Conservation (phyloP, 2,888 invertebrate species). For the Leucoma salicis region DNA sequence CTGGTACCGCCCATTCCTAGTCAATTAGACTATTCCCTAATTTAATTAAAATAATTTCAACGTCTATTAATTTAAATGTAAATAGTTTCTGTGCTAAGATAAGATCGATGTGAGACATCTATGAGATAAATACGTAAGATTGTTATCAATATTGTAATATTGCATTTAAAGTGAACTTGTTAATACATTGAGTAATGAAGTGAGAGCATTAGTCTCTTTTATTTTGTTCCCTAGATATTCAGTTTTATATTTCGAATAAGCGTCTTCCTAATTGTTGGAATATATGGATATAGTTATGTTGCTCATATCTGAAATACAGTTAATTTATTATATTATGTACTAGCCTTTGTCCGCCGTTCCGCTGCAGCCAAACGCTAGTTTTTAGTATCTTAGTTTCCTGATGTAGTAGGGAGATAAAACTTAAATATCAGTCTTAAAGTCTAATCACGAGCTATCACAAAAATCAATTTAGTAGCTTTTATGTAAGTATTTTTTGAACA, state of each 20-base stretch:
- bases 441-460: too few relatives aligned
- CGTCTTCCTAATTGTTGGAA: slow-evolving; percentile 60
- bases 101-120: slow-evolving; percentile 73
- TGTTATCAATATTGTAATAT: slow-evolving; percentile 72
- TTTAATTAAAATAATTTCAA: slow-evolving; percentile 61
- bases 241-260: slow-evolving; percentile 66
- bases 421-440: too few relatives aligned
- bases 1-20: slow-evolving; percentile 66
- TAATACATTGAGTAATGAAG: slow-evolving; percentile 61
- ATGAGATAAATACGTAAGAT: slow-evolving; percentile 74
- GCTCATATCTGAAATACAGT: too few relatives aligned
- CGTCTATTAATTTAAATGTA: slow-evolving; percentile 63
- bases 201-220: slow-evolving; percentile 46
- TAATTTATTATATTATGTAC: too few relatives aligned
- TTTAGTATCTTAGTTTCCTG: too few relatives aligned
- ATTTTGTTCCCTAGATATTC: slow-evolving; percentile 63
- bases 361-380: too few relatives aligned
- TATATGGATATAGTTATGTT: slow-evolving; percentile 34
- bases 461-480: too few relatives aligned
- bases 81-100: slow-evolving; percentile 57
- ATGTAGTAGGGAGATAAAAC: too few relatives aligned
- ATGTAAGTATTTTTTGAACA: too few relatives aligned
- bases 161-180: slow-evolving; percentile 65
- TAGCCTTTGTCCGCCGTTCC: too few relatives aligned
- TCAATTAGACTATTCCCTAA: slow-evolving; percentile 77